Evolutionary conservation across 2,113 vertebrate genomes (phyloP).

Genomic region (Salvelinus alpinus): DNA sequence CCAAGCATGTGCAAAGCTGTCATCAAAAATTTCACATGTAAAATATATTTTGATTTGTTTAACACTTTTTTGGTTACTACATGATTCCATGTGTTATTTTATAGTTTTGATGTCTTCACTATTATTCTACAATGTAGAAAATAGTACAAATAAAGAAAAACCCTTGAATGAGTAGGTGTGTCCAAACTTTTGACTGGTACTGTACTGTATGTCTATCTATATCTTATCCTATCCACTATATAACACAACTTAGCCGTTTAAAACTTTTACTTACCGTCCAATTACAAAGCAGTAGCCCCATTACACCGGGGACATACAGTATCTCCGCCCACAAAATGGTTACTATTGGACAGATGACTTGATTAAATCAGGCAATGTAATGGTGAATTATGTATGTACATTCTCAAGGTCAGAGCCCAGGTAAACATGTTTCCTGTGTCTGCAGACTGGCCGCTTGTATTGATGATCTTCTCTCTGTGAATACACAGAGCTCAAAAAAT

Average conservation of each 20-base stretch:
- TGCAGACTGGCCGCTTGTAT: background rate
- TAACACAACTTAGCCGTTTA: background rate
- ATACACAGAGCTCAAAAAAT: background rate
- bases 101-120: too few relatives aligned
- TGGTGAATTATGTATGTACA: slow-evolving; percentile 11
- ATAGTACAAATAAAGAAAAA: too few relatives aligned
- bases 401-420: slow-evolving; percentile 23
- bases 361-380: slow-evolving; percentile 16
- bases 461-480: slow-evolving; percentile 14
- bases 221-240: background rate
- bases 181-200: too few relatives aligned
- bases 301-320: background rate
- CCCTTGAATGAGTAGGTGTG: too few relatives aligned
- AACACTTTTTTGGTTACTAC: too few relatives aligned
- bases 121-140: too few relatives aligned
- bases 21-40: too few relatives aligned
- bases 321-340: slow-evolving; percentile 12
- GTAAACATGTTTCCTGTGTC: slow-evolving; percentile 6
- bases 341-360: slow-evolving; percentile 38
- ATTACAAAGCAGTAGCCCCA: background rate
- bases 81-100: too few relatives aligned
- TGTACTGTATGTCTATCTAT: background rate
- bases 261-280: slow-evolving; percentile 4
- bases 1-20: too few relatives aligned
- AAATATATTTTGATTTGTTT: too few relatives aligned